Evolutionary conservation across 2,113 vertebrate species (phyloP).

Genomic region (Odontesthes bonariensis): DNA sequence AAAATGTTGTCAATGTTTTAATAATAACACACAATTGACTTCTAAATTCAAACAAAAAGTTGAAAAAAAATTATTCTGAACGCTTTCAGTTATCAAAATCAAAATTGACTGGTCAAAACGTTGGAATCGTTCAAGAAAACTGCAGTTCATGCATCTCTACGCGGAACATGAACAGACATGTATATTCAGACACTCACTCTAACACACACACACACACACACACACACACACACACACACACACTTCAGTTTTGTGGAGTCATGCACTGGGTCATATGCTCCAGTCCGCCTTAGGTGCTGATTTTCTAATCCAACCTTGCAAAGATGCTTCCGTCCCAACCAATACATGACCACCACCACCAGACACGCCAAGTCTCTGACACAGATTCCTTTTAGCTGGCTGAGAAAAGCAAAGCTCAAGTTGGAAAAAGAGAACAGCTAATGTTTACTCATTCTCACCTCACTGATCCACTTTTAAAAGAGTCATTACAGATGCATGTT

Average conservation of each 20-base stretch:
- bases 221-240: conserved; percentile 34
- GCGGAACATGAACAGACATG: neutral
- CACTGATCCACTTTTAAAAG: neutral
- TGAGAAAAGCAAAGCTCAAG: conserved; percentile 1
- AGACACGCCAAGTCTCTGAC: conserved; percentile 4
- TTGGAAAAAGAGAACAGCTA: conserved; percentile 6
- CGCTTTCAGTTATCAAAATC: no score
- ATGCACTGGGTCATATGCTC: conserved; percentile 68
- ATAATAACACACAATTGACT: no score
- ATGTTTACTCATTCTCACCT: neutral
- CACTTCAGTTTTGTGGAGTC: conserved; percentile 60
- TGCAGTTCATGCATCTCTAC: no score
- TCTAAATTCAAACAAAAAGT: no score
- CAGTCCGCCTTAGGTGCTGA: conserved; percentile 62
- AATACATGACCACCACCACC: conserved; percentile 30
- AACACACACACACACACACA: no score
- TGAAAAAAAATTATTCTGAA: no score
- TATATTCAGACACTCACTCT: neutral
- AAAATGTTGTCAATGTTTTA: no score
- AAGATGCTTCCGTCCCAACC: conserved; percentile 45
- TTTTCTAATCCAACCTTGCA: conserved; percentile 57
- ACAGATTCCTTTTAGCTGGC: neutral
- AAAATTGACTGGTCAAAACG: no score
- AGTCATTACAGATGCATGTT: no score
- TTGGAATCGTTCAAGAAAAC: no score